Percentiles rank a stretch among this genome's conserved stretches.
Evolutionary conservation across 1,140 invertebrate genomes (phyloP).

Genomic region (Apis cerana): DNA sequence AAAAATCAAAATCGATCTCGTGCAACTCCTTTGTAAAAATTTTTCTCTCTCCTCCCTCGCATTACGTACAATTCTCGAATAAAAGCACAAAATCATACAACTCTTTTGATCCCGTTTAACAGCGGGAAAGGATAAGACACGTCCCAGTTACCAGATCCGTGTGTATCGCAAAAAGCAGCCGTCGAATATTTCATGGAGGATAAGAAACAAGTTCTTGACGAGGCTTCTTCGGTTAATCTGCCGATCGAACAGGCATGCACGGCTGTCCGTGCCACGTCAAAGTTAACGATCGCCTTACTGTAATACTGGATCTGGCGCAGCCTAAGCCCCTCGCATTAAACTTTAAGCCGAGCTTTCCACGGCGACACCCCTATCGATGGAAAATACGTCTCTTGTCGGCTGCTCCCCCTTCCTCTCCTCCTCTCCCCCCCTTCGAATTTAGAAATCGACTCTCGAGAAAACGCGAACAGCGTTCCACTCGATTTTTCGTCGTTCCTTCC

Average conservation of each 20-base stretch:
- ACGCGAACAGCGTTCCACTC: not conserved
- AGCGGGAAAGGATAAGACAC: too few species aligned
- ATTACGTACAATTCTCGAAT: too few species aligned
- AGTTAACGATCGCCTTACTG: conserved; percentile 63
- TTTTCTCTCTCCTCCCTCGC: too few species aligned
- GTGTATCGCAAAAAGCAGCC: too few species aligned
- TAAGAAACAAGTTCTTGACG: not conserved
- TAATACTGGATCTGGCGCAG: conserved; percentile 57
- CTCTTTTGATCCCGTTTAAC: too few species aligned
- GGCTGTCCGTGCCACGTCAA: conserved; percentile 36
- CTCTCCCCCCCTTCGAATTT: conserved; percentile 30
- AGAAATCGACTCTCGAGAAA: conserved; percentile 36
- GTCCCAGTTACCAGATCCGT: too few species aligned
- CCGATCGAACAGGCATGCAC: conserved; percentile 36
- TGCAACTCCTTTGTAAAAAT: too few species aligned
- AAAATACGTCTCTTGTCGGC: conserved; percentile 51
- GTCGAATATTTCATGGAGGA: too few species aligned
- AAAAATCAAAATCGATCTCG: too few species aligned
- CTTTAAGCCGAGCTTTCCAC: conserved; percentile 62
- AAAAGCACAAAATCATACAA: too few species aligned
- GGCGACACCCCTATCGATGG: conserved; percentile 51
- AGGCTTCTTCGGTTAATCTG: conserved; percentile 38
- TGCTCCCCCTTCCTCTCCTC: not conserved
- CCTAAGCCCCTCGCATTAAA: conserved; percentile 58
- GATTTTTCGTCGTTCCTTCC: too few species aligned